Conservation (phyloP, 2,113 vertebrate genomes). For the Myocastor coypus region DNA sequence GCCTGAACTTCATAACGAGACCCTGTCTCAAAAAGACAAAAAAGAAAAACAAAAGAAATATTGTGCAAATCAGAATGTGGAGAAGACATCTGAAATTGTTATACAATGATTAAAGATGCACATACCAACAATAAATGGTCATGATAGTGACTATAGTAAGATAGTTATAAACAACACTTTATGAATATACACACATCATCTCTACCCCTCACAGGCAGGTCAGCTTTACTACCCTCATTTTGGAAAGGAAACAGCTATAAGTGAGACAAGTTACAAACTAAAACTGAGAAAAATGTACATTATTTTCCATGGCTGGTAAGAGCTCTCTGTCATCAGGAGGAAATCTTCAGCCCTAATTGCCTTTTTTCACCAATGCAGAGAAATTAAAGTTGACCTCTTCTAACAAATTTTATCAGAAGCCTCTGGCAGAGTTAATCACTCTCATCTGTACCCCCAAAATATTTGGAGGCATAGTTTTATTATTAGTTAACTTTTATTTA, state of each 20-base stretch:
- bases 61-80: neutral
- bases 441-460: constrained; percentile 54
- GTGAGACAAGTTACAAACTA: neutral
- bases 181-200: neutral
- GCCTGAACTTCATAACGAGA: no score
- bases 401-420: constrained; percentile 58
- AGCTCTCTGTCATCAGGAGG: neutral
- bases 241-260: neutral
- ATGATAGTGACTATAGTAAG: neutral
- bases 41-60: no score
- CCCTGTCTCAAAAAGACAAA: no score
- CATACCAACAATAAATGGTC: neutral
- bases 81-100: neutral
- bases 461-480: constrained; percentile 56
- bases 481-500: constrained; percentile 68
- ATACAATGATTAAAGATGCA: neutral
- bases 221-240: neutral
- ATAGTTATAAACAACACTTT: neutral
- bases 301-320: neutral
- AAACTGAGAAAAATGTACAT: neutral
- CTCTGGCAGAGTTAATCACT: constrained; percentile 72
- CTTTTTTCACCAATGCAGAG: neutral
- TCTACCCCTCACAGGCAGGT: neutral
- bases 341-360: neutral
- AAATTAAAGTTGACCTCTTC: constrained; percentile 53